These are phyloP conservation scores for Nothocercus julius DNA, from an alignment of 2,113 vertebrate species.

Conservation along the genomic window DNA sequence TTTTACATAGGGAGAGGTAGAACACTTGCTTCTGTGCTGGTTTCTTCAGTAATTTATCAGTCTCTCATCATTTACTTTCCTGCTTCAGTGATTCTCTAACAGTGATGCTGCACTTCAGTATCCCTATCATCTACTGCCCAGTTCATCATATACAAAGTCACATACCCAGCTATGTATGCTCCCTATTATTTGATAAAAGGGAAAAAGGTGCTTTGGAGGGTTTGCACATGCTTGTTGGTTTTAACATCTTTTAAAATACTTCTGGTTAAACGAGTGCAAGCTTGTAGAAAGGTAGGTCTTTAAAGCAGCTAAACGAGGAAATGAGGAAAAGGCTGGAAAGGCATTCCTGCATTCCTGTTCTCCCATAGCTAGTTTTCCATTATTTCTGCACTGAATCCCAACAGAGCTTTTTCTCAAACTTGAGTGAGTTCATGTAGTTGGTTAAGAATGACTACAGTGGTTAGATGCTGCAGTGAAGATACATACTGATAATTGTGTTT, in stretches of 20 bases:
- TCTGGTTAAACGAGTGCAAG: background rate
- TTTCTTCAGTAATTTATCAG: background rate
- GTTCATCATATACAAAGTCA: background rate
- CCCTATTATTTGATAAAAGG: accelerated
- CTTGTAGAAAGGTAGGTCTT: background rate
- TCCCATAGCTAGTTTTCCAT: background rate
- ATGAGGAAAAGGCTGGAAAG: background rate
- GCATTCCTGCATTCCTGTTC: background rate
- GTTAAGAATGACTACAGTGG: background rate
- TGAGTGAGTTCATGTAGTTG: background rate
- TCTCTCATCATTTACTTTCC: background rate
- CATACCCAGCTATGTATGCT: background rate
- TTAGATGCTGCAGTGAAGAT: background rate
- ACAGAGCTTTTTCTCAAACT: background rate
- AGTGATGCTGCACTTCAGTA: too few species aligned
- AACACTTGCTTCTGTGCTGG: background rate
- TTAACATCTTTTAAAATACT: background rate
- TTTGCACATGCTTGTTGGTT: background rate
- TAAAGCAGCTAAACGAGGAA: background rate
- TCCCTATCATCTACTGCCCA: background rate
- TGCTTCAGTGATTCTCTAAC: accelerated
- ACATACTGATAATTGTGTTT: too few species aligned
- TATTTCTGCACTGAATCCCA: background rate
- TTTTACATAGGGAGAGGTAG: background rate
- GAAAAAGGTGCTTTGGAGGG: background rate